These are phyloP conservation scores for Rhynchomys soricoides DNA, from an alignment of 2,113 vertebrate genomes.

Conservation along the genomic window DNA sequence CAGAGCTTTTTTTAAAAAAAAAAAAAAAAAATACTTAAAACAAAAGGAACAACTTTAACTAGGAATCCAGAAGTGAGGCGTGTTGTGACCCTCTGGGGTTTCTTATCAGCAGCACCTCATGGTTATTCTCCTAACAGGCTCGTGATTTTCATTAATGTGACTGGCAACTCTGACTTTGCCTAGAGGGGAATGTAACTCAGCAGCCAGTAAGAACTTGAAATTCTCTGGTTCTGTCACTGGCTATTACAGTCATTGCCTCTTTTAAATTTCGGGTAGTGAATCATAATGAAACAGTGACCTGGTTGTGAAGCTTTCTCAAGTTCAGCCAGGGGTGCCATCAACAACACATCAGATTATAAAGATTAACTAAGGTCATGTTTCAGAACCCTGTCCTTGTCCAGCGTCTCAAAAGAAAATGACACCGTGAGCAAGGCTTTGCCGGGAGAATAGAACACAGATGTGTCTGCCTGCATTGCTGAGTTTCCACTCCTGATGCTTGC, in stretches of 20 bases:
- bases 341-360: constrained; percentile 30
- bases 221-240: constrained; percentile 70
- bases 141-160: constrained; percentile 52
- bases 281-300: constrained; percentile 54
- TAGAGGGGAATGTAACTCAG: constrained; percentile 49
- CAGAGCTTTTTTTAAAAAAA: neutral
- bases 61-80: neutral
- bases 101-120: constrained; percentile 54
- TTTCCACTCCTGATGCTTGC: constrained; percentile 60
- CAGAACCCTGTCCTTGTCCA: constrained; percentile 51
- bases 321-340: constrained; percentile 20
- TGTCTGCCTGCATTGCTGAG: constrained; percentile 44
- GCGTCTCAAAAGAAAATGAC: constrained; percentile 38
- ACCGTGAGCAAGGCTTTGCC: constrained; percentile 36
- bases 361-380: constrained; percentile 27
- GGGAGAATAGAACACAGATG: constrained; percentile 58
- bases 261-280: constrained; percentile 64
- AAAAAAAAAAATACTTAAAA: constrained; percentile 21
- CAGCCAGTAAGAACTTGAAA: constrained; percentile 64
- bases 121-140: constrained; percentile 35
- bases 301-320: constrained; percentile 42
- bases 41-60: constrained; percentile 45
- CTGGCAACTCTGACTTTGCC: constrained; percentile 53
- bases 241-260: constrained; percentile 44
- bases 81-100: neutral